Evolutionary conservation across 2,797 vertebrate species (phyloP).

Genomic region (Thripadectes ignobilis): DNA sequence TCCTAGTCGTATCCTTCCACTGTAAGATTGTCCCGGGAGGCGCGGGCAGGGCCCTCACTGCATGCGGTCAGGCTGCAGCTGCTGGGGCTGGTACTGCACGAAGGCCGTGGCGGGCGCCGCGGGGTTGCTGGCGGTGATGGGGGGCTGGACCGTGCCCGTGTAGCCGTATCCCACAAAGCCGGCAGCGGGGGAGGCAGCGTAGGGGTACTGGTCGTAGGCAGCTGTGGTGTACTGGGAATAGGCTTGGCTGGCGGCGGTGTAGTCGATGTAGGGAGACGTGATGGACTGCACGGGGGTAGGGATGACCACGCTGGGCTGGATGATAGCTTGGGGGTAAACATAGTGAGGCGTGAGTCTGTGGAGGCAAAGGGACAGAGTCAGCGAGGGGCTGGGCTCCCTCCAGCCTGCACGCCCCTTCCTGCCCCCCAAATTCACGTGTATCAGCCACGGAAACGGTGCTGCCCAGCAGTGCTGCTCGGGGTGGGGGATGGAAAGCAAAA

Average conservation of each 20-base stretch:
- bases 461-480: not conserved
- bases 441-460: not conserved
- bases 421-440: rapidly evolving
- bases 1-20: constrained; percentile 48
- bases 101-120: constrained; percentile 78
- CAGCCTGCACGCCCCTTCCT: rapidly evolving
- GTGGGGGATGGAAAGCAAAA: not conserved
- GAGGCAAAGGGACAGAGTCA: constrained; percentile 40
- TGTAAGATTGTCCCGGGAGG: constrained; percentile 27
- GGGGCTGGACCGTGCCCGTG: constrained; percentile 77
- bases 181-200: constrained; percentile 85
- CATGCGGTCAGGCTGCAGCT: constrained; percentile 92
- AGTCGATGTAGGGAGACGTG: constrained; percentile 89
- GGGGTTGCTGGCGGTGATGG: constrained; percentile 70
- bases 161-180: constrained; percentile 88
- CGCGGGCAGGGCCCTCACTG: constrained; percentile 76
- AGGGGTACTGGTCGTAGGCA: constrained; percentile 92
- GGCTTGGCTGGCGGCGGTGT: constrained; percentile 82
- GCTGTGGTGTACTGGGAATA: constrained; percentile 88
- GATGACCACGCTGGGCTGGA: constrained; percentile 92
- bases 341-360: constrained; percentile 89
- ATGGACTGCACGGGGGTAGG: constrained; percentile 87
- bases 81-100: constrained; percentile 88
- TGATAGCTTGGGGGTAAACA: constrained; percentile 88
- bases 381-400: not conserved